A percentile compares a stretch with the other conserved stretches of the same genome.
Evolutionary conservation across 2,888 invertebrate species (phyloP).

Genomic region (Diarsia mendica): DNA sequence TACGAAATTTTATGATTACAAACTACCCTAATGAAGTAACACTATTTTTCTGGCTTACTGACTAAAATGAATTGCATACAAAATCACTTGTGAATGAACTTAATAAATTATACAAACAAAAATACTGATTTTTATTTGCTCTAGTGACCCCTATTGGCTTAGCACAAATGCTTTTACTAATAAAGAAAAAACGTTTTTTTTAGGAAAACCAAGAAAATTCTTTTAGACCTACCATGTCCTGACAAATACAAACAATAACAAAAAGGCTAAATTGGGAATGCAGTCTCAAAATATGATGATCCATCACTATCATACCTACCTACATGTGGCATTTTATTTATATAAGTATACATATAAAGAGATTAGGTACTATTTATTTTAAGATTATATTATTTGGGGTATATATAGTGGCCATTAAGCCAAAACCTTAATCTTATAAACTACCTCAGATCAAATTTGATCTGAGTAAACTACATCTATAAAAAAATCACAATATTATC

Average conservation of each 20-base stretch:
- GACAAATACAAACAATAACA: neutral
- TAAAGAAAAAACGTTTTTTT: neutral
- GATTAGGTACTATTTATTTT: slow-evolving; percentile 26
- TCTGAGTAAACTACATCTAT: slow-evolving; percentile 24
- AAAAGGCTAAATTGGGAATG: neutral
- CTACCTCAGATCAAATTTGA: too few relatives aligned
- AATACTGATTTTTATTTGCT: slow-evolving; percentile 53
- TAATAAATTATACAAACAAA: slow-evolving; percentile 52
- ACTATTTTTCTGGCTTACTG: slow-evolving; percentile 11
- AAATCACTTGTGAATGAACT: slow-evolving; percentile 41
- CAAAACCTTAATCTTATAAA: slow-evolving; percentile 7
- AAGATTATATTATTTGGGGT: slow-evolving; percentile 13
- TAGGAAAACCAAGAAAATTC: neutral
- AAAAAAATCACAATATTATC: slow-evolving; percentile 39
- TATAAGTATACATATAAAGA: slow-evolving; percentile 6
- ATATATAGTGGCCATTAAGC: neutral
- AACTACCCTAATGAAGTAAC: slow-evolving; percentile 21
- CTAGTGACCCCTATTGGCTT: neutral
- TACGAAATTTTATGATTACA: slow-evolving; percentile 16
- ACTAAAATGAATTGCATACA: slow-evolving; percentile 22
- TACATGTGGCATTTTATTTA: neutral
- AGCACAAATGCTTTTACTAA: neutral
- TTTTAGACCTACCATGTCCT: neutral
- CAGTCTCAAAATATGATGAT: neutral
- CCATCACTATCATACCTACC: too few relatives aligned